A percentile compares a stretch with the other conserved stretches of the same genome.
Conservation (phyloP, 1,140 invertebrate genomes). For the Dryas iulia region DNA sequence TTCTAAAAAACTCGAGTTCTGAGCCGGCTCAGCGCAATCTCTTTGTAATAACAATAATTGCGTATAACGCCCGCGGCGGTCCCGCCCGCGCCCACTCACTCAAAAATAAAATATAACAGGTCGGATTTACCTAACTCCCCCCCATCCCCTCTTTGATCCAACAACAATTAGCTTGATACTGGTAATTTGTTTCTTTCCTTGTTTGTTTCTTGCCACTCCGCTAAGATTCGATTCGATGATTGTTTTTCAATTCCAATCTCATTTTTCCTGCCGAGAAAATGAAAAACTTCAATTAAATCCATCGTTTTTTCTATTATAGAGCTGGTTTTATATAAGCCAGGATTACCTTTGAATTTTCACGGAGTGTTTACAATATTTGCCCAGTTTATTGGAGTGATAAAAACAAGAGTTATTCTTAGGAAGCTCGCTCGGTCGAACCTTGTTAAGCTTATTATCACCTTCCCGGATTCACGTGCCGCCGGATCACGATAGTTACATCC, state of each 20-base stretch:
- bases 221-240: slow-evolving; percentile 66
- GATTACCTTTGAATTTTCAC: slow-evolving; percentile 36
- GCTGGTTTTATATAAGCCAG: slow-evolving; percentile 31
- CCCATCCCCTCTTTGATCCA: slow-evolving; percentile 56
- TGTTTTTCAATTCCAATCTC: slow-evolving; percentile 56
- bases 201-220: slow-evolving; percentile 56
- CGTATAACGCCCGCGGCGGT: slow-evolving; percentile 63
- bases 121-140: slow-evolving; percentile 66
- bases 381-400: slow-evolving; percentile 11
- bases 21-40: slow-evolving; percentile 74
- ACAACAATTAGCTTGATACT: slow-evolving; percentile 70
- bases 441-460: slow-evolving; percentile 34
- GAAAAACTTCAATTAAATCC: slow-evolving; percentile 46
- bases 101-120: slow-evolving; percentile 59
- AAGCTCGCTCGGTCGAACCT: background rate
- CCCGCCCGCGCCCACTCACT: slow-evolving; percentile 42
- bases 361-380: slow-evolving; percentile 26
- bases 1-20: slow-evolving; percentile 64
- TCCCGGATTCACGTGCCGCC: slow-evolving; percentile 35
- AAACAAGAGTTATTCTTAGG: slow-evolving; percentile 19
- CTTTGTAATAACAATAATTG: slow-evolving; percentile 80
- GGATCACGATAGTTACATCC: slow-evolving; percentile 16
- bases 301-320: slow-evolving; percentile 16
- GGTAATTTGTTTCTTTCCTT: slow-evolving; percentile 73
- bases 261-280: slow-evolving; percentile 37